phyloP scores from a whole-genome alignment of 2,797 vertebrate species.

The Yasuhikotakia modesta region DNA sequence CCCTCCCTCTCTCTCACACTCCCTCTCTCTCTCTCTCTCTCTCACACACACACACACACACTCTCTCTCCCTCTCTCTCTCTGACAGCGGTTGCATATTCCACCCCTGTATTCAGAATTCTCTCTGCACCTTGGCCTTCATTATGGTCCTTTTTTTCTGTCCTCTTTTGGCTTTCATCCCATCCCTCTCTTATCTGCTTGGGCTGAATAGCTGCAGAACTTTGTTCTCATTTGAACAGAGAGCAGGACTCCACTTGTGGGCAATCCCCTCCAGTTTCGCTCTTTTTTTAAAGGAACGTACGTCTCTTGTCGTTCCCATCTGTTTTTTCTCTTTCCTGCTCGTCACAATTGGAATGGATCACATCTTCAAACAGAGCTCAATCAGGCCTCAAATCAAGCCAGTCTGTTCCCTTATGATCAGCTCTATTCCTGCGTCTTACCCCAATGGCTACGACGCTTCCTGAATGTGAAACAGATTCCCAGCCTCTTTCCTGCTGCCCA shows the following conservation, averaged over 20 bases:
- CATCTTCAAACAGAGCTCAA: constrained; percentile 69
- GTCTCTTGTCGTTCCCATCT: constrained; percentile 11
- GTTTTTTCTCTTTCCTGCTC: constrained; percentile 13
- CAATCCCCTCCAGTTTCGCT: constrained; percentile 14
- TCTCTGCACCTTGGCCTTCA: constrained; percentile 42
- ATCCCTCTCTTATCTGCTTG: constrained; percentile 34
- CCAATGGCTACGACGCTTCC: constrained; percentile 23
- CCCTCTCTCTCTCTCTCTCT: constrained; percentile 17
- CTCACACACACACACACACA: no score
- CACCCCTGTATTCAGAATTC: constrained; percentile 40
- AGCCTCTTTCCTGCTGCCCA: neutral
- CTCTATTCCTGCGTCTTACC: constrained; percentile 22
- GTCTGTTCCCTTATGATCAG: constrained; percentile 70
- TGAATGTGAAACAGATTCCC: constrained; percentile 27
- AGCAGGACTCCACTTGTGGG: constrained; percentile 5
- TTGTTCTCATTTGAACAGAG: constrained; percentile 8
- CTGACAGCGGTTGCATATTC: constrained; percentile 28
- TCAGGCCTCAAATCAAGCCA: constrained; percentile 72
- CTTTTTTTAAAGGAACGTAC: constrained; percentile 5
- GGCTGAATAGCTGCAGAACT: constrained; percentile 34
- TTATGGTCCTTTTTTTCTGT: constrained; percentile 30
- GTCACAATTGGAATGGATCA: constrained; percentile 63
- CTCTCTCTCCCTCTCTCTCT: neutral
- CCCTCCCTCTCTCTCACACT: no score
- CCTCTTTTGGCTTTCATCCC: constrained; percentile 34